These are phyloP conservation scores for Zaprionus obscuricornis DNA, from an alignment of 2,888 invertebrate species.

Conservation along the genomic window DNA sequence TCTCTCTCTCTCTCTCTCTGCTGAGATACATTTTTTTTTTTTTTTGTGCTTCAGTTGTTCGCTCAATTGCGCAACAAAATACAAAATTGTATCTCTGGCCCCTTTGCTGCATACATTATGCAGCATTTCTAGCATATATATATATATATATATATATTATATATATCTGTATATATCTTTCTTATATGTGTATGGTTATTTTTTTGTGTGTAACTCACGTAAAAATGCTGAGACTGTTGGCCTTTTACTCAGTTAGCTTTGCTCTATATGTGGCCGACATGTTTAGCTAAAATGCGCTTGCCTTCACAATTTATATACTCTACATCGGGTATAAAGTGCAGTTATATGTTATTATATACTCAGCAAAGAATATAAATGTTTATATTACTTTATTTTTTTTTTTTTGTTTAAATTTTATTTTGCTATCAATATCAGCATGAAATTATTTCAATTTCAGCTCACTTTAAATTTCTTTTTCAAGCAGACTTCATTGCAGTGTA, in stretches of 20 bases:
- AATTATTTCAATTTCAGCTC: conserved; percentile 2
- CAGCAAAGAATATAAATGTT: neutral
- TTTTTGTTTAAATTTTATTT: no score
- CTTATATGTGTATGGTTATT: conserved; percentile 2
- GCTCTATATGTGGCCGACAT: conserved; percentile 32
- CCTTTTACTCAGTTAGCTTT: conserved; percentile 31
- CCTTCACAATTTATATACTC: conserved; percentile 34
- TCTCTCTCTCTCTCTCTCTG: no score
- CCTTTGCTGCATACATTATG: conserved; percentile 48
- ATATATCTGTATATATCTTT: neutral
- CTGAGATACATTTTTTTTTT: conserved; percentile 37
- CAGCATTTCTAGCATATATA: conserved; percentile 34
- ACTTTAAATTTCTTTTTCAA: neutral
- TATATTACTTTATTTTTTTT: neutral
- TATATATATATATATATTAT: neutral
- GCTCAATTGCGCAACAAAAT: conserved; percentile 78
- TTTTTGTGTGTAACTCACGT: conserved; percentile 20
- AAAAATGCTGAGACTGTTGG: conserved; percentile 27
- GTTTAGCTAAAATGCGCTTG: conserved; percentile 35
- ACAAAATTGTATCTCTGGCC: conserved; percentile 51
- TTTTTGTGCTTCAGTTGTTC: conserved; percentile 67
- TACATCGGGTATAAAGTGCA: no score
- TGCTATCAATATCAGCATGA: neutral
- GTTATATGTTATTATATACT: no score
- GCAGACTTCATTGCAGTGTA: neutral